Percentiles rank a stretch among this genome's conserved stretches.
Conservation (phyloP, 2,113 vertebrate genomes). For the Eolophus roseicapilla region DNA sequence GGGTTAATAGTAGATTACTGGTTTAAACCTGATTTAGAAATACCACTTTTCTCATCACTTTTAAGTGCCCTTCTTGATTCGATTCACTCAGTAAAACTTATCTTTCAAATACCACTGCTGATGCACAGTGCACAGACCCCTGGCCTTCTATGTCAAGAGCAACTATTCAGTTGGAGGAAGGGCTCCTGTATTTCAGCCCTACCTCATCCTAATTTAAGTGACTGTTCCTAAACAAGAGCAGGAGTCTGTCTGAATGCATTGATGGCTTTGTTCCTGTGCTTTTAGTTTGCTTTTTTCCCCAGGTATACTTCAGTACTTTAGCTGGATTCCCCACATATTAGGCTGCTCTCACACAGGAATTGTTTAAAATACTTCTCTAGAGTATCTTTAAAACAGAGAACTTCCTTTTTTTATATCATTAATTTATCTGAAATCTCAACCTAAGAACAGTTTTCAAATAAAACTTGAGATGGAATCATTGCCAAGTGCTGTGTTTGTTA, state of each 20-base stretch:
- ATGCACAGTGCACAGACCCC: background rate
- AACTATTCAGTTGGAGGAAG: accelerated
- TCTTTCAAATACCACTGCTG: background rate
- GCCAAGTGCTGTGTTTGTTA: background rate
- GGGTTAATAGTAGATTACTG: background rate
- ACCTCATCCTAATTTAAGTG: background rate
- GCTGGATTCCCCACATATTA: background rate
- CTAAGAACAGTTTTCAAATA: background rate
- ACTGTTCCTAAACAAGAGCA: background rate
- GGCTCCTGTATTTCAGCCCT: background rate
- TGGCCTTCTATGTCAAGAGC: background rate
- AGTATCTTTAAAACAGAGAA: background rate
- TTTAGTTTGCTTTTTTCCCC: background rate
- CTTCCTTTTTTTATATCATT: background rate
- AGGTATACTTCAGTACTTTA: background rate
- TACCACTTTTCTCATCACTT: background rate
- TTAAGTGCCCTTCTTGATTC: background rate
- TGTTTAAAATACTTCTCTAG: background rate
- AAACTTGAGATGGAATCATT: background rate
- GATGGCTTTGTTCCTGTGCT: background rate
- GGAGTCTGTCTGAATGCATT: too few relatives aligned
- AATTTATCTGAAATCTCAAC: background rate
- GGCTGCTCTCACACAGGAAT: background rate
- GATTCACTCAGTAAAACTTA: background rate
- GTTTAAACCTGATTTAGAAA: background rate